A percentile compares a stretch with the other conserved stretches of the same genome.
phyloP scores from a whole-genome alignment of 2,888 invertebrate genomes.

The Hyposoter didymator region DNA sequence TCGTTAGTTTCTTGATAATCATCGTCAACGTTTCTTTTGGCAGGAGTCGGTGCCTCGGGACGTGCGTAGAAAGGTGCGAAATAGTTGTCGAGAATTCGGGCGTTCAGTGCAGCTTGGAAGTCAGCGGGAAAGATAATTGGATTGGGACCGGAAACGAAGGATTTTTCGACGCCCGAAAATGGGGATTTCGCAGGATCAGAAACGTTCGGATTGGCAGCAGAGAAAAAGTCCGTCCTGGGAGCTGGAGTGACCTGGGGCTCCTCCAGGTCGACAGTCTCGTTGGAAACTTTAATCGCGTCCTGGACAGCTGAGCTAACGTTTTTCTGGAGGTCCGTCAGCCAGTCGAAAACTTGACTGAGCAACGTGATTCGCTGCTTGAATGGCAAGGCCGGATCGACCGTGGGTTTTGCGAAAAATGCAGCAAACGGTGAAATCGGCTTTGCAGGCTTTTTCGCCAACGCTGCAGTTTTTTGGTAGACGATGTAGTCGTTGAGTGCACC shows the following conservation, averaged over 20 bases:
- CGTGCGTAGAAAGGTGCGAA: constrained; percentile 76
- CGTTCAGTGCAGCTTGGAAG: constrained; percentile 53
- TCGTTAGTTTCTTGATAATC: constrained; percentile 55
- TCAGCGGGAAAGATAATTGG: not conserved
- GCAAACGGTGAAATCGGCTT: constrained; percentile 72
- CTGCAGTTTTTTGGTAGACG: constrained; percentile 74
- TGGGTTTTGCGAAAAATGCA: constrained; percentile 73
- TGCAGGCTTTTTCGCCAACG: constrained; percentile 68
- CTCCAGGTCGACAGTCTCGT: constrained; percentile 11
- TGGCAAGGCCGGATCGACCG: constrained; percentile 75
- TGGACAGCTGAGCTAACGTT: constrained; percentile 77
- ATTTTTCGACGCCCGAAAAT: constrained; percentile 69
- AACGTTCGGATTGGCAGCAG: constrained; percentile 45
- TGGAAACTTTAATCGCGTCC: constrained; percentile 66
- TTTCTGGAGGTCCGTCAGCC: constrained; percentile 79
- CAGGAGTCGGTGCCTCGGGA: constrained; percentile 27
- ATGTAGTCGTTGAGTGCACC: constrained; percentile 78
- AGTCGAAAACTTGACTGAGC: constrained; percentile 81
- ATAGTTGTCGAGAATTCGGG: constrained; percentile 65
- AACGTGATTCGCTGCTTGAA: constrained; percentile 79
- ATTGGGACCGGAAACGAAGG: constrained; percentile 21
- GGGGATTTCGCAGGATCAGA: constrained; percentile 77
- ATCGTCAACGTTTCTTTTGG: constrained; percentile 72
- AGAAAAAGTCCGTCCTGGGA: not conserved
- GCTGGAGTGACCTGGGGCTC: constrained; percentile 11